Evolutionary conservation across 2,797 vertebrate genomes (phyloP).

Genomic region (Nannoperca australis): DNA sequence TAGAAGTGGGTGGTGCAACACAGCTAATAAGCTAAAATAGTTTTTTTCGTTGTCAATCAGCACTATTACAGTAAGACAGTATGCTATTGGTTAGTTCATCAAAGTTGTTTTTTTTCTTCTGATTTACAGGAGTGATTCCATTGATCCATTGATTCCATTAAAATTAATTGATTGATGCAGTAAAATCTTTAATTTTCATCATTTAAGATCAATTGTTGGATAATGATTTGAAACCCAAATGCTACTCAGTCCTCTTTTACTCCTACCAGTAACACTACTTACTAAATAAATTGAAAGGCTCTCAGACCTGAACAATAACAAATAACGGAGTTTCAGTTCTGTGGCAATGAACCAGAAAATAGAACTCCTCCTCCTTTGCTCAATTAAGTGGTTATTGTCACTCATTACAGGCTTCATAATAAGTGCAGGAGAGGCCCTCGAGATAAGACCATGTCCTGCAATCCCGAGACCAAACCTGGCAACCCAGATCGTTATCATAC

Average conservation of each 20-base stretch:
- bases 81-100: not conserved
- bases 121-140: not conserved
- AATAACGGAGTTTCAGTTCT: conserved; percentile 47
- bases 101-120: not conserved
- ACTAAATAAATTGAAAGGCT: conserved; percentile 18
- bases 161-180: not conserved
- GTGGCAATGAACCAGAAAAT: conserved; percentile 63
- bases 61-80: not conserved
- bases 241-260: not conserved
- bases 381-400: conserved; percentile 78
- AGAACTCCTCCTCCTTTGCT: conserved; percentile 35
- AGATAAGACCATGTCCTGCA: conserved; percentile 77
- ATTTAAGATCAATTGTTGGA: not conserved
- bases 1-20: not conserved
- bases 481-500: conserved; percentile 76
- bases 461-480: conserved; percentile 73
- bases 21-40: not conserved
- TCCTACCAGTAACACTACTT: not conserved
- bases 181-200: not conserved
- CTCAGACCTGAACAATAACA: conserved; percentile 35
- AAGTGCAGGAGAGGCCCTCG: conserved; percentile 66
- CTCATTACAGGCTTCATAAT: conserved; percentile 84
- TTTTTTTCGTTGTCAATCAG: not conserved
- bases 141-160: not conserved
- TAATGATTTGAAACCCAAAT: conserved; percentile 9